Percentiles rank a stretch among this genome's conserved stretches.
phyloP scores from a whole-genome alignment of 92 coral and sea anemone genomes.

The Phenganax subtilis region DNA sequence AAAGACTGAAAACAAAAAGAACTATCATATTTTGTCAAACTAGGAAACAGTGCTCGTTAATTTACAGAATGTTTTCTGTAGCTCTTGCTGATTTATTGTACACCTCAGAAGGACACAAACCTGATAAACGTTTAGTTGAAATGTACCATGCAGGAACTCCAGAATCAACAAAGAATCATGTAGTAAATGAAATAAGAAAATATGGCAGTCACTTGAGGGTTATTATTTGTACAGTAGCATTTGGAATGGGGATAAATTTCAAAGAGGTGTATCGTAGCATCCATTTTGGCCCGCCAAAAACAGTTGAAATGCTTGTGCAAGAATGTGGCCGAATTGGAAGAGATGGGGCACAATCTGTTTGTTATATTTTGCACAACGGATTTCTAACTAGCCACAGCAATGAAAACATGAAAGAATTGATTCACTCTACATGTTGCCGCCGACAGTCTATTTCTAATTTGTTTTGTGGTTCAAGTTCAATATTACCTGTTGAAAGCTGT shows the following conservation, averaged over 20 bases:
- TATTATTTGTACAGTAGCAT: conserved; percentile 22
- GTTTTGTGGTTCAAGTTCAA: conserved; percentile 1
- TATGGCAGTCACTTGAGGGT: conserved; percentile 27
- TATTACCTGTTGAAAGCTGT: neutral
- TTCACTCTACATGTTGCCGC: conserved; percentile 9
- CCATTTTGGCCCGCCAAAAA: conserved; percentile 33
- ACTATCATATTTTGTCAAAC: conserved; percentile 25
- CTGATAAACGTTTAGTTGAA: conserved; percentile 14
- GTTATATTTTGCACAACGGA: conserved; percentile 21
- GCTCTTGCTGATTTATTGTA: neutral
- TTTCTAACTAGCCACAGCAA: conserved; percentile 26
- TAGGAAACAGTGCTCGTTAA: conserved; percentile 16
- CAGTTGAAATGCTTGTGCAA: conserved; percentile 28
- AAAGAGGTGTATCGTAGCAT: conserved; percentile 26
- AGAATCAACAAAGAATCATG: conserved; percentile 24
- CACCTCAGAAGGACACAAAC: conserved; percentile 10
- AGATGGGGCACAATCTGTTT: conserved; percentile 17
- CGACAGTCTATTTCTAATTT: conserved; percentile 13
- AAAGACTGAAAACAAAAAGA: conserved; percentile 8
- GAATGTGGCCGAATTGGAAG: conserved; percentile 33
- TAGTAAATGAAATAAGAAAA: conserved; percentile 5
- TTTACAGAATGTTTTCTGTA: conserved; percentile 10
- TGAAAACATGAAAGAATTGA: conserved; percentile 11
- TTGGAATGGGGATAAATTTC: conserved; percentile 30
- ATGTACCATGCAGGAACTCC: conserved; percentile 34